Evolutionary conservation across 1,140 invertebrate genomes (phyloP), one percentile per base, ranked within the genome.

Genomic region (Trigoniulus corallinus): DNA sequence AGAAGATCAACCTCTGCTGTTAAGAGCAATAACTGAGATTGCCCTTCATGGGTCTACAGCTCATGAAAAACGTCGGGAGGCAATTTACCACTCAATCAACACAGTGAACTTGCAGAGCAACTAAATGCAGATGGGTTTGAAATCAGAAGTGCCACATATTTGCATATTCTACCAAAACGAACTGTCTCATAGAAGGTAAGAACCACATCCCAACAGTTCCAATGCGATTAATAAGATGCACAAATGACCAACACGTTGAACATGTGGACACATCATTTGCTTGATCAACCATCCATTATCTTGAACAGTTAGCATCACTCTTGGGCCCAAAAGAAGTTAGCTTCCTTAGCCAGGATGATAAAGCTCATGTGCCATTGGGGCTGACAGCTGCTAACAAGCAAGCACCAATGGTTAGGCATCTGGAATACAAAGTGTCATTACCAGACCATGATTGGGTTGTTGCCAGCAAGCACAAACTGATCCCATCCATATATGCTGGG

Each of bases 191-290:
- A 22, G 59, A 63, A 56, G 61, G 60, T 20, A 58, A 57, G 46
- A 51, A 56, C 22, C 61, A 64, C 40, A 52, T 62, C 18, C 43
- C 10, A 18, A 60, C 60, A 24, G 62, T 62, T 47, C 61, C 59
- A 25, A 60, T 63, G 1, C 56, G 56, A 53, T 50, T 63, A 3
- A 51, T 54, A n/a, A 51, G 52, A 34, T 43, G 61, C 3, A 40
- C 54, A 53, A 59, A 54, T 34, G 47, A 55, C 51, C 12, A 29
- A 21, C 57, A 58, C 43, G 54, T 56, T 39, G 47, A 47, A 23
- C 61, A 64, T 51, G 13, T 43, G n/a, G 58, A 64, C 55, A 18
- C 48, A 27, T 21, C 57, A 12, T 63, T 62, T 59, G n/a, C n/a
- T n/a, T n/a, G n/a, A n/a, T n/a, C n/a, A n/a, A n/a, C n/a, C n/a